Percentiles rank a stretch among this genome's conserved stretches.
Evolutionary conservation across 1,140 invertebrate genomes (phyloP).

Genomic region (Microplitis demolitor): DNA sequence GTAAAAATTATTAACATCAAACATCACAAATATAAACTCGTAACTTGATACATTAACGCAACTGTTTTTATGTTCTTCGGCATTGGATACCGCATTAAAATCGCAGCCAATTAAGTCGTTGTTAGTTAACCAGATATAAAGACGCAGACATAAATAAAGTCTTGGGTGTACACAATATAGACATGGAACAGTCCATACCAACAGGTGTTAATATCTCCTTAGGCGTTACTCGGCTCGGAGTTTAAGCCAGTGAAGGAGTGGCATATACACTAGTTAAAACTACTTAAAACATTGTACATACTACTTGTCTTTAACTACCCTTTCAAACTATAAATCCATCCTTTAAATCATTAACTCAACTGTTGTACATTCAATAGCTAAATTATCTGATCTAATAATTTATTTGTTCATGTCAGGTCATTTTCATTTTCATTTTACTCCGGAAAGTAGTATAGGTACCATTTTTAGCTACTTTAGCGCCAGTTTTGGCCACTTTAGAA

Average conservation of each 20-base stretch:
- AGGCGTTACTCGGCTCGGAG: background rate
- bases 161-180: background rate
- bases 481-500: too few relatives aligned
- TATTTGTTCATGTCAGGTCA: too few relatives aligned
- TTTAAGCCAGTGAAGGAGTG: background rate
- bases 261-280: background rate
- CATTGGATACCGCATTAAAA: background rate
- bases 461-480: too few relatives aligned
- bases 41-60: background rate
- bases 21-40: background rate
- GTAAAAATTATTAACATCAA: too few relatives aligned
- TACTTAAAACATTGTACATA: background rate
- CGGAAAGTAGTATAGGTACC: too few relatives aligned
- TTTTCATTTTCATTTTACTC: too few relatives aligned
- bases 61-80: background rate
- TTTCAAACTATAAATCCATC: background rate
- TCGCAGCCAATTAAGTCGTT: conserved; percentile 7
- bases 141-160: background rate
- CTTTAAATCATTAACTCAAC: background rate
- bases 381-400: too few relatives aligned
- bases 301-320: background rate
- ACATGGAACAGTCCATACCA: too few relatives aligned
- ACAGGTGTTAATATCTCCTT: conserved; percentile 10
- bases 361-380: background rate
- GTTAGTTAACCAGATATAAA: background rate